These are phyloP conservation scores for Drosophila leontia DNA, from an alignment of 1,140 invertebrate genomes.

Conservation along the genomic window DNA sequence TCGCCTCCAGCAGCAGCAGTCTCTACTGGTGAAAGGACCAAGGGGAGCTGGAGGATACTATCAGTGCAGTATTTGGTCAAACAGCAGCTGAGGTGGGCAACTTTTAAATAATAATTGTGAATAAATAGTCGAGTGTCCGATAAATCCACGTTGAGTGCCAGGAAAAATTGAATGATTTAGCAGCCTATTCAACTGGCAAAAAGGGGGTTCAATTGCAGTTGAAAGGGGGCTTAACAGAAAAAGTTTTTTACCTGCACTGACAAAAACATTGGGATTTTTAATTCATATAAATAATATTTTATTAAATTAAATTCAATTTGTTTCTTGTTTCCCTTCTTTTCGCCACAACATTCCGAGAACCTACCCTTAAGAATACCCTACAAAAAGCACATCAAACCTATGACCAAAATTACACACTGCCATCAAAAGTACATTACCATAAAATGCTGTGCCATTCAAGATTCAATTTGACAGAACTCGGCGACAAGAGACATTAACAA, in stretches of 20 bases:
- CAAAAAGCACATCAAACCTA: not conserved
- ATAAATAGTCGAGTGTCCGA: slow-evolving; percentile 49
- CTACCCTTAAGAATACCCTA: not conserved
- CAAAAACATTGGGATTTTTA: not conserved
- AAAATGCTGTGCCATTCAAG: slow-evolving; percentile 8
- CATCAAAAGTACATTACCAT: slow-evolving; percentile 40
- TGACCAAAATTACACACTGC: not conserved
- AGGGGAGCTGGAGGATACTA: not conserved
- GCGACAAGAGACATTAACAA: slow-evolving; percentile 38
- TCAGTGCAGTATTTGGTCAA: slow-evolving; percentile 9
- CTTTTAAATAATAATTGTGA: slow-evolving; percentile 57
- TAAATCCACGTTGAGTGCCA: slow-evolving; percentile 1
- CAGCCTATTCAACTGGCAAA: slow-evolving; percentile 14
- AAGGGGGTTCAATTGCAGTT: slow-evolving; percentile 2
- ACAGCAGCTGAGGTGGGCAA: slow-evolving; percentile 13
- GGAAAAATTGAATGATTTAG: slow-evolving; percentile 24
- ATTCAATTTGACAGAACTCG: slow-evolving; percentile 34
- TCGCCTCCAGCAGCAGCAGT: slow-evolving; percentile 3
- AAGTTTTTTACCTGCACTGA: not conserved
- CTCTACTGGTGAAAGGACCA: not conserved
- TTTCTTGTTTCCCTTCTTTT: not conserved
- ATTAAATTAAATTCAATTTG: too few species aligned
- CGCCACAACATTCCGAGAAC: not conserved
- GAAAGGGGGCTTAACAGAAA: not conserved
- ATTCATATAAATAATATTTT: not conserved